phyloP scores from a whole-genome alignment of 1,140 invertebrate species.

The Wiebesia pumilae region DNA sequence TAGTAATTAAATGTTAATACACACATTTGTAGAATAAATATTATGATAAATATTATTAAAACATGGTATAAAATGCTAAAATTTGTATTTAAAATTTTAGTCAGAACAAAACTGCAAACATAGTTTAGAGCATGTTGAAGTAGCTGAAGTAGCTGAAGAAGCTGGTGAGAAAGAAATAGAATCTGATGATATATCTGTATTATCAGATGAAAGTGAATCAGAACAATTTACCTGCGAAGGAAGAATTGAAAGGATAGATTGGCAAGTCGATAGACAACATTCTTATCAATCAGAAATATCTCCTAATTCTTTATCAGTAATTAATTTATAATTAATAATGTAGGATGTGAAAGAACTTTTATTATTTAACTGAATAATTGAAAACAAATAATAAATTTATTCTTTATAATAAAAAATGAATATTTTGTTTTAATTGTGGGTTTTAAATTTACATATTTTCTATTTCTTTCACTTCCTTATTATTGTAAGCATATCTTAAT shows the following conservation, averaged over 20 bases:
- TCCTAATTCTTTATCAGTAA: constrained; percentile 21
- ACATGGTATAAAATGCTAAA: not conserved
- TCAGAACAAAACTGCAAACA: constrained; percentile 6
- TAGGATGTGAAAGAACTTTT: not conserved
- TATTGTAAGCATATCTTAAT: not conserved
- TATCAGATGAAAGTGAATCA: constrained; percentile 50
- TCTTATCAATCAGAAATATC: not conserved
- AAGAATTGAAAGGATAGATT: constrained; percentile 43
- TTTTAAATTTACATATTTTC: not conserved
- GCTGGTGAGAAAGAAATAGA: constrained; percentile 39
- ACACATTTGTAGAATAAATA: not conserved
- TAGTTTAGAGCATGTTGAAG: not conserved
- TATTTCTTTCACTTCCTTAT: not conserved
- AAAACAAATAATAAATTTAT: too few species aligned
- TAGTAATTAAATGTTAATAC: not conserved
- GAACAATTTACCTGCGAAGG: constrained; percentile 17
- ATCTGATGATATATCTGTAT: constrained; percentile 45
- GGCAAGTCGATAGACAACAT: constrained; percentile 33
- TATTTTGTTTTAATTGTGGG: not conserved
- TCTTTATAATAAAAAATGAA: not conserved
- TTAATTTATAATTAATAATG: constrained; percentile 13
- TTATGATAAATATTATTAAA: not conserved
- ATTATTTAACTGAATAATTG: not conserved
- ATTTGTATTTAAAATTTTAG: not conserved
- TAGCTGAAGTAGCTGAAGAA: constrained; percentile 34